These are phyloP conservation scores for Suncus etruscus DNA, from an alignment of 2,113 vertebrate genomes.

Conservation along the genomic window DNA sequence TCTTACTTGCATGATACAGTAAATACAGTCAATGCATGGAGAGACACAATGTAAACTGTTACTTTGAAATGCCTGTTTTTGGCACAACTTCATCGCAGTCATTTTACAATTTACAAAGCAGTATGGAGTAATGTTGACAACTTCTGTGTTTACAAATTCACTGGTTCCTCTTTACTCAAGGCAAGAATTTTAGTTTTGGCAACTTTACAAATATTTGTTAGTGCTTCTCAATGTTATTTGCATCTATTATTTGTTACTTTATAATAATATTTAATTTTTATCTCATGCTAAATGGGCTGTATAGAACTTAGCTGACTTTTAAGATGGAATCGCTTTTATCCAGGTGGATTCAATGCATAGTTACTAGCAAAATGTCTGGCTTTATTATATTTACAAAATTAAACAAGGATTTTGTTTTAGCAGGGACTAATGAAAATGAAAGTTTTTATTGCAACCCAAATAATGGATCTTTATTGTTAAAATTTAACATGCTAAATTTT, in stretches of 20 bases:
- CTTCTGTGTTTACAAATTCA: constrained; percentile 80
- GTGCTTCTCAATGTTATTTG: constrained; percentile 56
- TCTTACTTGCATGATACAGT: constrained; percentile 66
- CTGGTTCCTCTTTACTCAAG: constrained; percentile 74
- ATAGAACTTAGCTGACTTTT: neutral
- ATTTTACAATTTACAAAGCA: constrained; percentile 81
- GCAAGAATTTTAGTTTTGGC: constrained; percentile 67
- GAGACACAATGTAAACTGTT: constrained; percentile 77
- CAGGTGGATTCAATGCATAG: neutral
- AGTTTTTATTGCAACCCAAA: constrained; percentile 4
- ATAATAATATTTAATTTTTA: constrained; percentile 53
- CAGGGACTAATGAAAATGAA: constrained; percentile 17
- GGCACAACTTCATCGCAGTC: constrained; percentile 81
- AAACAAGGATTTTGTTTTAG: constrained; percentile 38
- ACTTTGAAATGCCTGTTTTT: constrained; percentile 81
- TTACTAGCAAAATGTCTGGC: neutral
- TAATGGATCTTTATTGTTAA: constrained; percentile 5
- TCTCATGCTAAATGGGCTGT: neutral
- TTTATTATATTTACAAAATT: neutral
- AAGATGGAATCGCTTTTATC: constrained; percentile 32
- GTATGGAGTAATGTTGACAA: constrained; percentile 77
- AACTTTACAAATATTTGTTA: constrained; percentile 70
- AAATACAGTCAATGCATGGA: constrained; percentile 72
- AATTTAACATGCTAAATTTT: neutral
- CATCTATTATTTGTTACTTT: constrained; percentile 20